Conservation (phyloP, 2,797 vertebrate genomes). For the Epinephelus awoara region DNA sequence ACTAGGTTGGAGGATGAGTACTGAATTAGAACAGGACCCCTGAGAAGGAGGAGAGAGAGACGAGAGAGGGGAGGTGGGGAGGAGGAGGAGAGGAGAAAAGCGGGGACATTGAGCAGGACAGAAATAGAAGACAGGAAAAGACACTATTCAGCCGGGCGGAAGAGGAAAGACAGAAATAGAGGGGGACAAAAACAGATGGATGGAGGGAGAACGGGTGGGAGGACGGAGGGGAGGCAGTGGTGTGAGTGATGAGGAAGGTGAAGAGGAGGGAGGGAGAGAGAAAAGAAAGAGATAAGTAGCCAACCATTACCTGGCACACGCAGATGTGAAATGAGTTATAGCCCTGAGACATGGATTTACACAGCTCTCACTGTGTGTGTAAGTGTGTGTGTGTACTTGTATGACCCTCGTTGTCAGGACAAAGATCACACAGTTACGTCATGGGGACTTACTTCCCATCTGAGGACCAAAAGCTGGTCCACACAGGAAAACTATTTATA, state of each 20-base stretch:
- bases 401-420: constrained; percentile 16
- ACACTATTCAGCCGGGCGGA: constrained; percentile 67
- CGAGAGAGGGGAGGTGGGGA: constrained; percentile 32
- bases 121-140: constrained; percentile 82
- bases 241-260: constrained; percentile 43
- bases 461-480: constrained; percentile 21
- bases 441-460: background rate
- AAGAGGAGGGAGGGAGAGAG: constrained; percentile 21
- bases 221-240: background rate
- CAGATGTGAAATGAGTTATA: constrained; percentile 60
- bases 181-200: constrained; percentile 45
- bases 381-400: constrained; percentile 19
- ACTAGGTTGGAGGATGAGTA: constrained; percentile 84
- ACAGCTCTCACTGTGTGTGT: constrained; percentile 35
- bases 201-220: constrained; percentile 14
- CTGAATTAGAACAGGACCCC: constrained; percentile 88
- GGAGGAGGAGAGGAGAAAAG: constrained; percentile 43
- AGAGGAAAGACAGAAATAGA: constrained; percentile 74
- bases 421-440: constrained; percentile 12
- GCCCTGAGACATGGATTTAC: constrained; percentile 48
- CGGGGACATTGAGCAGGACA: constrained; percentile 65
- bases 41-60: constrained; percentile 78
- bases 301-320: constrained; percentile 39
- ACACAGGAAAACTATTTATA: background rate
- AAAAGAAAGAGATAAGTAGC: constrained; percentile 18